These are phyloP conservation scores for Drosophila eugracilis DNA, from an alignment of 1,140 invertebrate species.

Conservation along the genomic window DNA sequence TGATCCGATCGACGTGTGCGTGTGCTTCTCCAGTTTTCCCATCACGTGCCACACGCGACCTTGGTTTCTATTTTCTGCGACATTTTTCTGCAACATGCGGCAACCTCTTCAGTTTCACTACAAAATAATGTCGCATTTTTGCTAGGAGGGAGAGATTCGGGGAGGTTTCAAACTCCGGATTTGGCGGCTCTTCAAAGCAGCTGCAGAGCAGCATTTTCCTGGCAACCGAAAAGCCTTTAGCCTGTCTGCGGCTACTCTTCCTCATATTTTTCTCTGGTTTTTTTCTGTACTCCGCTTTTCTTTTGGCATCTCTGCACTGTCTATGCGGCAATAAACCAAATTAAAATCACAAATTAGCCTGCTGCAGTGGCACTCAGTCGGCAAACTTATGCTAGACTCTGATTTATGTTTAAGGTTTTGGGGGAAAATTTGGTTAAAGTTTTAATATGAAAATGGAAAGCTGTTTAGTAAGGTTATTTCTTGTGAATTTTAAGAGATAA, in stretches of 20 bases:
- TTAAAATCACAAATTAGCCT: slow-evolving; percentile 77
- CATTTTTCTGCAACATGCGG: slow-evolving; percentile 76
- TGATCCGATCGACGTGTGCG: slow-evolving; percentile 72
- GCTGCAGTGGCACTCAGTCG: slow-evolving; percentile 57
- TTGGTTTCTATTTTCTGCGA: slow-evolving; percentile 31
- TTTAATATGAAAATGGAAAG: not conserved
- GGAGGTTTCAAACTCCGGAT: slow-evolving; percentile 1
- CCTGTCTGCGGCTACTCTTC: slow-evolving; percentile 54
- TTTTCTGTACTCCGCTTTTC: slow-evolving; percentile 16
- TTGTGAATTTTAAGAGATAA: too few relatives aligned
- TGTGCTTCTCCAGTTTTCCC: slow-evolving; percentile 75
- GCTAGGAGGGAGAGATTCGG: slow-evolving; percentile 14
- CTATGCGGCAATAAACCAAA: slow-evolving; percentile 78
- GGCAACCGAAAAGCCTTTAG: slow-evolving; percentile 32
- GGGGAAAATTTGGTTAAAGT: not conserved
- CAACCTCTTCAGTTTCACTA: slow-evolving; percentile 71
- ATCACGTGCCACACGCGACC: slow-evolving; percentile 79
- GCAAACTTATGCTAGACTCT: slow-evolving; percentile 4
- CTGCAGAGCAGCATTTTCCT: slow-evolving; percentile 63
- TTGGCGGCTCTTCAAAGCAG: slow-evolving; percentile 59
- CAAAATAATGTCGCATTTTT: slow-evolving; percentile 53
- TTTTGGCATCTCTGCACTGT: slow-evolving; percentile 63
- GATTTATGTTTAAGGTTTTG: slow-evolving; percentile 3
- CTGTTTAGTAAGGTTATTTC: too few relatives aligned
- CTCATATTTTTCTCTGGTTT: slow-evolving; percentile 39